Evolutionary conservation across 2,888 invertebrate genomes (phyloP), one percentile per base, ranked within the genome.

Genomic region (Zonitis immaculata): DNA sequence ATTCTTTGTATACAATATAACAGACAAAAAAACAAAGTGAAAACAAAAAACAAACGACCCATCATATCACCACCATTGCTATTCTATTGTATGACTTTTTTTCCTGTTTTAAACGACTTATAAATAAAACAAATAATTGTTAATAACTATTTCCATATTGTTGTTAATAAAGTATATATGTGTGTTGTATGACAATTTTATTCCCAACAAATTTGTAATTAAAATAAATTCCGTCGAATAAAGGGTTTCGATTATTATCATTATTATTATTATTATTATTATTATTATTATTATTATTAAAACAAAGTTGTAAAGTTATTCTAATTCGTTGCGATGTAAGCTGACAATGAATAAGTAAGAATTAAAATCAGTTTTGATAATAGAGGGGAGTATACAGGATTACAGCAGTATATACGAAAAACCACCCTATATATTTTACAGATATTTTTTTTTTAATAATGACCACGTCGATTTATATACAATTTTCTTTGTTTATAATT

Each of bases 301-400:
- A 39, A 47, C 26, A 47, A 32, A 54, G 54, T 47, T 47, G 42
- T 22, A 60, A 68, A 68, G 66, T 70, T 66, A 66, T 66, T 68
- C 67, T 66, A 70, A 68, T 64, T 65, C 64, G 60, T 67, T 68
- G 65, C 69, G 70, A 70, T 66, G 68, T 66, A 66, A 67, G 65
- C 69, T 69, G 69, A 70, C 70, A 70, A 69, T 67, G 70, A 69
- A 71, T 68, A 68, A 67, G 66, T 68, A 65, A 68, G 66, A 68
- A 66, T 69, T 65, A 64, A 64, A 70, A 67, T 66, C 66, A 65
- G 67, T 70, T 69, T 68, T 69, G 68, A 69, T 69, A 71, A 70
- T 58, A 52, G 58, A 52, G 56, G 57, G 63, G 62, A 61, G 60
- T 60, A 35, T 26, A 42, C n/a, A 30, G 26, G 28, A 44, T 44